Conservation (phyloP, 2,888 invertebrate genomes). For the Drosophila yooni region DNA sequence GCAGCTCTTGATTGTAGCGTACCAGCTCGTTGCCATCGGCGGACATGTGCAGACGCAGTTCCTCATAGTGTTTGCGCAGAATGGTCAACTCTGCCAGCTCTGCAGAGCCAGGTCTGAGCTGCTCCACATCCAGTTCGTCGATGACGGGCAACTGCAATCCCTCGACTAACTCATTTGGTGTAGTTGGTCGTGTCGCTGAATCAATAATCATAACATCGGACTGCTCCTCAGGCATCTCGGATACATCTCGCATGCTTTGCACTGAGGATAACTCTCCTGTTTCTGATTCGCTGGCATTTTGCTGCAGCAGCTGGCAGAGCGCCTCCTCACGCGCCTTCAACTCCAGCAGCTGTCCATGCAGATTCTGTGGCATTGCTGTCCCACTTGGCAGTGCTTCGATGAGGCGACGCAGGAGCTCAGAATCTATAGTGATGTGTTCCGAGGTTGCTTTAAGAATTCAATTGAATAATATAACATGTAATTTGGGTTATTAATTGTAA, state of each 20-base stretch:
- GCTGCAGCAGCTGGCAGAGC: constrained; percentile 70
- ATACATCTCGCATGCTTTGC: constrained; percentile 76
- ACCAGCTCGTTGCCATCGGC: constrained; percentile 75
- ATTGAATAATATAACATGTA: not conserved
- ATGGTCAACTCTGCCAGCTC: constrained; percentile 69
- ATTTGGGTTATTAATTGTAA: not conserved
- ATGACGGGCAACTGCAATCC: constrained; percentile 73
- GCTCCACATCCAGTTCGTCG: constrained; percentile 47
- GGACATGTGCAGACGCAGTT: constrained; percentile 77
- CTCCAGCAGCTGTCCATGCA: constrained; percentile 89
- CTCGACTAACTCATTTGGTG: constrained; percentile 73
- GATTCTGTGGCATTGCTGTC: constrained; percentile 89
- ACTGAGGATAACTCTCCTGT: constrained; percentile 79
- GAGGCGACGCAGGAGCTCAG: constrained; percentile 79
- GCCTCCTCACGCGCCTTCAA: constrained; percentile 81
- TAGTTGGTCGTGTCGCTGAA: constrained; percentile 81
- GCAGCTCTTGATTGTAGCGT: constrained; percentile 70
- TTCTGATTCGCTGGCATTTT: constrained; percentile 57
- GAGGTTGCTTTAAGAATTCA: constrained; percentile 75
- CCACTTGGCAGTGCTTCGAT: constrained; percentile 89
- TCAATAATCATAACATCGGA: constrained; percentile 50
- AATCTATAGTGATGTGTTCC: constrained; percentile 84
- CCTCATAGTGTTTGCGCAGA: constrained; percentile 79
- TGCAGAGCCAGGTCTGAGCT: constrained; percentile 41
- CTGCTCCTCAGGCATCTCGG: constrained; percentile 68